Percentiles rank a stretch among this genome's conserved stretches.
phyloP scores from a whole-genome alignment of 2,113 vertebrate genomes.

The Caranx melampygus region DNA sequence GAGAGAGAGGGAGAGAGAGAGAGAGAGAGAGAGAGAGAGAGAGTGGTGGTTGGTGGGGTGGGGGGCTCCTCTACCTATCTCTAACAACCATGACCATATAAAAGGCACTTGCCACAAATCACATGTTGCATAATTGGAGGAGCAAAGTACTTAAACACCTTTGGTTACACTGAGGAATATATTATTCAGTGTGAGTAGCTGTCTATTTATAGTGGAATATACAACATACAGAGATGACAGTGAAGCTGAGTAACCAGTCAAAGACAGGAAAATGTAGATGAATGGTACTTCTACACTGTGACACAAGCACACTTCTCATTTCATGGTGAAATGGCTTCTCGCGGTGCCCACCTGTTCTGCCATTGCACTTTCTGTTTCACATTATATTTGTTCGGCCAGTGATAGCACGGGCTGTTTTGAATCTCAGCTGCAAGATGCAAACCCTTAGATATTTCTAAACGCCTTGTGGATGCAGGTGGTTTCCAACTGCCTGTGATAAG shows the following conservation, averaged over 20 bases:
- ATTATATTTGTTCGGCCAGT: slow-evolving; percentile 42
- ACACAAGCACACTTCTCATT: slow-evolving; percentile 41
- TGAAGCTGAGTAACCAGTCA: slow-evolving; percentile 7
- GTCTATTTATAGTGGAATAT: background rate
- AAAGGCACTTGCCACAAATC: slow-evolving; percentile 43
- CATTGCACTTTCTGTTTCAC: slow-evolving; percentile 46
- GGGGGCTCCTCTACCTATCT: slow-evolving; percentile 37
- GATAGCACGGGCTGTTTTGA: slow-evolving; percentile 39
- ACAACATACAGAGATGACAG: background rate
- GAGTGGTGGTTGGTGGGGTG: slow-evolving; percentile 14
- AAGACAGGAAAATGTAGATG: background rate
- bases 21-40: slow-evolving; percentile 46
- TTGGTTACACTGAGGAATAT: background rate
- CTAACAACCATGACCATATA: slow-evolving; percentile 43
- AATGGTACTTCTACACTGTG: slow-evolving; percentile 17
- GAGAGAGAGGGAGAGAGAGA: slow-evolving; percentile 46
- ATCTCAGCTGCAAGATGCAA: slow-evolving; percentile 50
- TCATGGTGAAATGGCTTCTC: slow-evolving; percentile 47
- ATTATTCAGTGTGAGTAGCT: background rate
- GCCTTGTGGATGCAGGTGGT: slow-evolving; percentile 41
- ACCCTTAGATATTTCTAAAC: slow-evolving; percentile 45
- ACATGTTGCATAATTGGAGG: slow-evolving; percentile 34
- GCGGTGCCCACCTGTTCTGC: slow-evolving; percentile 22
- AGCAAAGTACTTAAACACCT: background rate
- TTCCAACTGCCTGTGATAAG: slow-evolving; percentile 48